Percentiles rank a stretch among this genome's conserved stretches.
These are phyloP conservation scores for Nibea coibor DNA, from an alignment of 2,113 vertebrate species.

Conservation along the genomic window DNA sequence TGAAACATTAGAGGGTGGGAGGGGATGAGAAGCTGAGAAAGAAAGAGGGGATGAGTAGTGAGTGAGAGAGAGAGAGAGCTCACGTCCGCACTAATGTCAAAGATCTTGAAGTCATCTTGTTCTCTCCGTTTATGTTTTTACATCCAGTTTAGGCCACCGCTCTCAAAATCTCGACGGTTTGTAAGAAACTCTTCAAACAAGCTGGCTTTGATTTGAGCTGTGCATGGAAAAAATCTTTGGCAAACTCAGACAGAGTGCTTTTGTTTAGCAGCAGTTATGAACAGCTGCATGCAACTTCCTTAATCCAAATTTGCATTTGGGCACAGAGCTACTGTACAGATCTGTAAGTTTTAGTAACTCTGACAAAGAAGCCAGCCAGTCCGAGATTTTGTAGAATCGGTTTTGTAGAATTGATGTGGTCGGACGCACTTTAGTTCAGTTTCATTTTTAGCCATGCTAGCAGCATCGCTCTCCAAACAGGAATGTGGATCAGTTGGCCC, in stretches of 20 bases:
- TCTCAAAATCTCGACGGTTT: neutral
- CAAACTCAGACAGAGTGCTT: neutral
- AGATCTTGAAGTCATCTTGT: conserved; percentile 11
- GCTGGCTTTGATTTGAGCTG: neutral
- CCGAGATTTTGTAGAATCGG: too few species aligned
- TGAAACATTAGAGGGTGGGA: neutral
- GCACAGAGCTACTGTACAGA: neutral
- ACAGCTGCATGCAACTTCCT: too few species aligned
- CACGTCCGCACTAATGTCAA: conserved; percentile 17
- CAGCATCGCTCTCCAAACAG: too few species aligned
- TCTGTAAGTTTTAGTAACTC: neutral
- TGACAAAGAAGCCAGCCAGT: too few species aligned
- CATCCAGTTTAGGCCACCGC: conserved; percentile 23
- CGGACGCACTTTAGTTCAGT: too few species aligned
- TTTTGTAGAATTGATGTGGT: too few species aligned
- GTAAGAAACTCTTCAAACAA: conserved; percentile 11
- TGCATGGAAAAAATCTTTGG: neutral
- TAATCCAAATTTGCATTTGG: neutral
- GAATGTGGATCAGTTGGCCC: too few species aligned
- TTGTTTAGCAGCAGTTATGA: neutral
- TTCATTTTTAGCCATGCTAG: too few species aligned
- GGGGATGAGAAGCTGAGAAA: conserved; percentile 8
- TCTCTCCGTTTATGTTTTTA: conserved; percentile 14
- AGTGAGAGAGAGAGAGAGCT: neutral
- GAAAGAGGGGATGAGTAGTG: neutral